phyloP scores from a whole-genome alignment of 2,888 invertebrate genomes.

The Stenolophus ochropezus region DNA sequence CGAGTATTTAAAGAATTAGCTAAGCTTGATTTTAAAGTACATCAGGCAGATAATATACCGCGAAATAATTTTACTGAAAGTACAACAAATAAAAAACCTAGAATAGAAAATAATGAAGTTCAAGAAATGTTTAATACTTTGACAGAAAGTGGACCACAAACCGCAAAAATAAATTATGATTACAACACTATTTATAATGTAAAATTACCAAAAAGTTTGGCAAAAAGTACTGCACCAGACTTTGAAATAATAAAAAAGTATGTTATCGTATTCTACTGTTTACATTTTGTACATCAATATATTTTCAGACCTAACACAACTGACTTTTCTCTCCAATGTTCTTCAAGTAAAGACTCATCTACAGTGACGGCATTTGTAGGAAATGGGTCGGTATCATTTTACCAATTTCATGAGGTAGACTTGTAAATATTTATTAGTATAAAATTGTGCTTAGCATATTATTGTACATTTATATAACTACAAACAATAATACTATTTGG shows the following conservation, averaged over 20 bases:
- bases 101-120: slow-evolving; percentile 38
- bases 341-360: slow-evolving; percentile 11
- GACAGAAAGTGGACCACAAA: slow-evolving; percentile 64
- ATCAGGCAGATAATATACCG: slow-evolving; percentile 23
- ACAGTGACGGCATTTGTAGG: slow-evolving; percentile 33
- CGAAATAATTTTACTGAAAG: background rate
- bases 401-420: slow-evolving; percentile 53
- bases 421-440: slow-evolving; percentile 32
- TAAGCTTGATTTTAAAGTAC: slow-evolving; percentile 66
- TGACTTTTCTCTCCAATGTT: slow-evolving; percentile 22
- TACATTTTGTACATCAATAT: background rate
- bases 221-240: slow-evolving; percentile 62
- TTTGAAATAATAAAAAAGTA: slow-evolving; percentile 66
- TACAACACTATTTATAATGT: slow-evolving; percentile 65
- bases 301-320: slow-evolving; percentile 44
- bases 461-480: slow-evolving; percentile 27
- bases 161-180: slow-evolving; percentile 43
- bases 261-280: background rate
- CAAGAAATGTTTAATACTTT: slow-evolving; percentile 65
- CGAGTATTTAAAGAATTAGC: slow-evolving; percentile 67
- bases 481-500: background rate
- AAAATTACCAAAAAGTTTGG: slow-evolving; percentile 64
- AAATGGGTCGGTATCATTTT: slow-evolving; percentile 47
- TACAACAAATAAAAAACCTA: background rate
- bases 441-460: slow-evolving; percentile 14